These are phyloP conservation scores for Cephus nigrinus DNA, from an alignment of 2,888 invertebrate species.

Conservation along the genomic window DNA sequence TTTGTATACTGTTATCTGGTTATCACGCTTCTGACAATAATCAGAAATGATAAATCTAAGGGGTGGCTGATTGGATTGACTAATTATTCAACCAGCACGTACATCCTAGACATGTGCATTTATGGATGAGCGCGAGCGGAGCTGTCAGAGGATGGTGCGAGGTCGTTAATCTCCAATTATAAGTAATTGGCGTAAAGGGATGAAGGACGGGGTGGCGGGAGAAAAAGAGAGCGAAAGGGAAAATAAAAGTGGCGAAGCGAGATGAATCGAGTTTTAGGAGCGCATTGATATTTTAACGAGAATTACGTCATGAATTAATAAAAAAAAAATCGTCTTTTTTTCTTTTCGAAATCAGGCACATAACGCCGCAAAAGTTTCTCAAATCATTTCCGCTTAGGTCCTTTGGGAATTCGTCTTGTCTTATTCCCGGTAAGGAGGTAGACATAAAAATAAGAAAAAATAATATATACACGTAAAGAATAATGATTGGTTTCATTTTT, in stretches of 20 bases:
- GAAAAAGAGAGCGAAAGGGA: not conserved
- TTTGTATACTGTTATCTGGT: not conserved
- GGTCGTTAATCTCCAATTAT: not conserved
- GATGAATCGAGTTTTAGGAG: not conserved
- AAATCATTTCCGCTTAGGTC: not conserved
- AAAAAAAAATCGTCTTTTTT: not conserved
- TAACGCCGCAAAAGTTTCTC: not conserved
- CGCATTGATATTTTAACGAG: not conserved
- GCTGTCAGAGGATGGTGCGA: not conserved
- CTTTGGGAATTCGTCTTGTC: no score
- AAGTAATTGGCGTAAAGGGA: not conserved
- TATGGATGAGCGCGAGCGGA: not conserved
- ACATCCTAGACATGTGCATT: not conserved
- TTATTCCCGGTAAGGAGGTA: no score
- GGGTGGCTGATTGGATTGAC: not conserved
- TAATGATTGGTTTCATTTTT: no score
- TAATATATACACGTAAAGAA: no score
- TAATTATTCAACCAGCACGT: not conserved
- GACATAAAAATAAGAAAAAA: no score
- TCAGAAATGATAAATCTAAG: not conserved
- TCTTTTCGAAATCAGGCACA: not conserved
- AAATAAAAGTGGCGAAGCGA: not conserved
- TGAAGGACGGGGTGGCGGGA: not conserved
- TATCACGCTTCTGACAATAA: not conserved
- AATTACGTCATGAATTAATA: not conserved